These are phyloP conservation scores for Drosophila recens DNA, from an alignment of 2,888 invertebrate species.

Conservation along the genomic window DNA sequence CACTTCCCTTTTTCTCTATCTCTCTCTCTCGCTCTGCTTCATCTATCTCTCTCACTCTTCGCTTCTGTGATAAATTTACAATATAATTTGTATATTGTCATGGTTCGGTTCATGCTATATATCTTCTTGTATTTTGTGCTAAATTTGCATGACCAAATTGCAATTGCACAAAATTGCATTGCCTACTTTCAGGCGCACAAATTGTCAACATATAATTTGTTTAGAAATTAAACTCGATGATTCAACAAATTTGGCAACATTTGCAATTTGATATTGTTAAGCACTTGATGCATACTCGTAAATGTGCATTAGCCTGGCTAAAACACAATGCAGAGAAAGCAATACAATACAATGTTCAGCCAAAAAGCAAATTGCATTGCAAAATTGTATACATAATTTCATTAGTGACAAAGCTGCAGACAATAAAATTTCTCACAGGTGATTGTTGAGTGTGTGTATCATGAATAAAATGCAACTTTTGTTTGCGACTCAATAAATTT, in stretches of 20 bases:
- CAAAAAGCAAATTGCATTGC: constrained; percentile 57
- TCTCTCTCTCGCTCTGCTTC: not conserved
- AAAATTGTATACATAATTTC: constrained; percentile 49
- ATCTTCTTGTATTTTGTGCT: constrained; percentile 39
- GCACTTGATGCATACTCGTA: constrained; percentile 19
- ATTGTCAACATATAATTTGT: constrained; percentile 67
- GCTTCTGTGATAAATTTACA: constrained; percentile 50
- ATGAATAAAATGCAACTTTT: not conserved
- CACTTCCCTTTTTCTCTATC: not conserved
- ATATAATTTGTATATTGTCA: constrained; percentile 67
- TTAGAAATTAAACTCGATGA: constrained; percentile 69
- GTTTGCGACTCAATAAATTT: not conserved
- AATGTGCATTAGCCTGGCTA: constrained; percentile 35
- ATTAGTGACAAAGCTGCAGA: constrained; percentile 30
- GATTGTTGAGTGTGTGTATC: constrained; percentile 6
- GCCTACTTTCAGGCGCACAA: constrained; percentile 50
- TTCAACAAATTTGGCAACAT: constrained; percentile 57
- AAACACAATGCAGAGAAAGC: not conserved
- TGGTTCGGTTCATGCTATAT: constrained; percentile 4
- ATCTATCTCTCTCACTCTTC: not conserved
- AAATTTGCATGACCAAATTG: constrained; percentile 58
- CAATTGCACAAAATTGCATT: constrained; percentile 46
- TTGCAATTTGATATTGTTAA: constrained; percentile 25
- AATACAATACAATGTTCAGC: constrained; percentile 31
- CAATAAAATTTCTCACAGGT: constrained; percentile 40